Percentiles rank a stretch among this genome's conserved stretches.
These are phyloP conservation scores for Gonocerus acuteangulatus DNA, from an alignment of 2,888 invertebrate species.

Conservation along the genomic window DNA sequence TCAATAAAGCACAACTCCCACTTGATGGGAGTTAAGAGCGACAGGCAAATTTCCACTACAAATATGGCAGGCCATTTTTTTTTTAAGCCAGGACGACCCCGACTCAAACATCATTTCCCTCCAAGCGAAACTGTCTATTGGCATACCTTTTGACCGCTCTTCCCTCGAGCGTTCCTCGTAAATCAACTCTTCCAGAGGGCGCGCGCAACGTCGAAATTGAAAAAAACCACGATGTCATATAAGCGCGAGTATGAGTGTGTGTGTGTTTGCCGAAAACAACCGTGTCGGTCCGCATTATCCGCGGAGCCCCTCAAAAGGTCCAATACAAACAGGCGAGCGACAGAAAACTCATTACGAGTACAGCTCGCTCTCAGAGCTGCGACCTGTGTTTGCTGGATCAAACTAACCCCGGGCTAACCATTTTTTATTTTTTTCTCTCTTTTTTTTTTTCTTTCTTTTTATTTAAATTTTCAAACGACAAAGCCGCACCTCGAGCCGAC, in stretches of 20 bases:
- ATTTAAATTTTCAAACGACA: slow-evolving; percentile 23
- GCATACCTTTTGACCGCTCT: slow-evolving; percentile 20
- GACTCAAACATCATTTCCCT: not conserved
- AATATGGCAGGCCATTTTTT: too few relatives aligned
- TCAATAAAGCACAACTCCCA: too few relatives aligned
- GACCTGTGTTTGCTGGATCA: slow-evolving; percentile 20
- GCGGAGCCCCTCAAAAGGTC: slow-evolving; percentile 19
- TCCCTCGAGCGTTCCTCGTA: slow-evolving; percentile 4
- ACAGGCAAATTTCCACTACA: too few relatives aligned
- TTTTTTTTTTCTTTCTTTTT: slow-evolving; percentile 25
- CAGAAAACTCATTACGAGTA: slow-evolving; percentile 22
- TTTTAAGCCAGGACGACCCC: not conserved
- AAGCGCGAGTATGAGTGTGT: not conserved
- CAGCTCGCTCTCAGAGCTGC: not conserved
- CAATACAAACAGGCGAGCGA: slow-evolving; percentile 21
- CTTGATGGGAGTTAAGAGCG: too few relatives aligned
- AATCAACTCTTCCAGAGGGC: not conserved
- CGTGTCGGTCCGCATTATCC: not conserved
- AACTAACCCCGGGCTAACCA: slow-evolving; percentile 17
- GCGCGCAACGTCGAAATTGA: slow-evolving; percentile 15
- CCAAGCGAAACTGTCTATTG: slow-evolving; percentile 10
- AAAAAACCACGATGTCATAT: slow-evolving; percentile 17
- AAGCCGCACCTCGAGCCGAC: slow-evolving; percentile 22
- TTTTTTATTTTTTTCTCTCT: not conserved
- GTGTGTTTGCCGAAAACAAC: slow-evolving; percentile 23